Conservation (phyloP, 2,888 invertebrate species). For the Eupithecia centaureata region DNA sequence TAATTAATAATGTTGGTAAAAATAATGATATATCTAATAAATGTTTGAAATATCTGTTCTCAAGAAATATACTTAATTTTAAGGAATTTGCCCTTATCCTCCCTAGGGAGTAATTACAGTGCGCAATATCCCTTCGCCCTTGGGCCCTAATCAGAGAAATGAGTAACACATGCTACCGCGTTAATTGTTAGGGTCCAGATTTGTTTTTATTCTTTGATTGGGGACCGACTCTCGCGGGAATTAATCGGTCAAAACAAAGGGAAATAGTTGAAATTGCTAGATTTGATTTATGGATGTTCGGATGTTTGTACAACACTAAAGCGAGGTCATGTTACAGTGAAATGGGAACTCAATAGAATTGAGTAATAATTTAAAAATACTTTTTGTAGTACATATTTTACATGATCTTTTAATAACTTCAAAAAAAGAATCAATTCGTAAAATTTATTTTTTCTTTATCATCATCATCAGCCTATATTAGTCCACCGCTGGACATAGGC, state of each 20-base stretch:
- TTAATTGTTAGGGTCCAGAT: constrained; percentile 68
- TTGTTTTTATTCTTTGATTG: constrained; percentile 71
- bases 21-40: background rate
- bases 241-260: constrained; percentile 13
- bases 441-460: too few relatives aligned
- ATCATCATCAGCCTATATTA: too few relatives aligned
- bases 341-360: background rate
- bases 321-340: background rate
- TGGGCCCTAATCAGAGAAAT: constrained; percentile 68
- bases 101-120: constrained; percentile 74
- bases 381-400: too few relatives aligned
- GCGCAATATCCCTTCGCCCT: constrained; percentile 65
- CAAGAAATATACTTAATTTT: constrained; percentile 70
- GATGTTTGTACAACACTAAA: background rate
- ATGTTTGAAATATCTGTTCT: background rate
- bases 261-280: background rate
- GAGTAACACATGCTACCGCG: constrained; percentile 78
- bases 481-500: too few relatives aligned
- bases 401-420: too few relatives aligned
- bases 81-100: constrained; percentile 74
- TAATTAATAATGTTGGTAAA: too few relatives aligned
- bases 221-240: constrained; percentile 43
- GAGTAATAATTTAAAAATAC: too few relatives aligned
- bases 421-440: too few relatives aligned
- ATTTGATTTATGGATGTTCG: background rate